Evolutionary conservation across 2,888 invertebrate genomes (phyloP).

Genomic region (Ischnura elegans): DNA sequence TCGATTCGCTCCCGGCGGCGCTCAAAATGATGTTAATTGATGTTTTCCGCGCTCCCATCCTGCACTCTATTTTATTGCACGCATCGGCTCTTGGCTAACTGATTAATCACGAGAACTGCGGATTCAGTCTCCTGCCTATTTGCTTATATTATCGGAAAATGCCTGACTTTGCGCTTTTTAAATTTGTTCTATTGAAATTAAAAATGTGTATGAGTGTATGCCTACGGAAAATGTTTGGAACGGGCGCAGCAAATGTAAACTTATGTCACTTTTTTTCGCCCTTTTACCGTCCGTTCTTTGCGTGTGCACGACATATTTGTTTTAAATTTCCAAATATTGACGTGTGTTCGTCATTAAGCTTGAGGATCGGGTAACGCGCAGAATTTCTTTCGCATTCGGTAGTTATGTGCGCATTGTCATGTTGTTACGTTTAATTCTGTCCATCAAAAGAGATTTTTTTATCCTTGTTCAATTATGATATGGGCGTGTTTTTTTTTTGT

Average conservation of each 20-base stretch:
- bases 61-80: neutral
- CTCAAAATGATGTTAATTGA: slow-evolving; percentile 30
- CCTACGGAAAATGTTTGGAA: slow-evolving; percentile 17
- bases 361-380: neutral
- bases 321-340: slow-evolving; percentile 11
- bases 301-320: neutral
- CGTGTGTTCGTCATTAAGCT: neutral
- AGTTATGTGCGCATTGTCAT: neutral
- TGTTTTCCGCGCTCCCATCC: neutral
- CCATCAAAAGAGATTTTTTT: neutral
- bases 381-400: neutral
- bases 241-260: neutral
- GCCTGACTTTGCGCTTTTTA: slow-evolving; percentile 12
- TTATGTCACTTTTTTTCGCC: neutral
- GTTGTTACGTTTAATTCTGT: neutral
- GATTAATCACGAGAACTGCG: slow-evolving; percentile 21
- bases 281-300: neutral
- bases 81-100: neutral
- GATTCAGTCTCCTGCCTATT: neutral
- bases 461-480: neutral
- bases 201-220: no score
- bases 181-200: neutral
- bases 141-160: slow-evolving; percentile 21
- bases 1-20: neutral
- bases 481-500: neutral